These are phyloP conservation scores for Origma solitaria DNA, from an alignment of 2,113 vertebrate species.

Conservation along the genomic window DNA sequence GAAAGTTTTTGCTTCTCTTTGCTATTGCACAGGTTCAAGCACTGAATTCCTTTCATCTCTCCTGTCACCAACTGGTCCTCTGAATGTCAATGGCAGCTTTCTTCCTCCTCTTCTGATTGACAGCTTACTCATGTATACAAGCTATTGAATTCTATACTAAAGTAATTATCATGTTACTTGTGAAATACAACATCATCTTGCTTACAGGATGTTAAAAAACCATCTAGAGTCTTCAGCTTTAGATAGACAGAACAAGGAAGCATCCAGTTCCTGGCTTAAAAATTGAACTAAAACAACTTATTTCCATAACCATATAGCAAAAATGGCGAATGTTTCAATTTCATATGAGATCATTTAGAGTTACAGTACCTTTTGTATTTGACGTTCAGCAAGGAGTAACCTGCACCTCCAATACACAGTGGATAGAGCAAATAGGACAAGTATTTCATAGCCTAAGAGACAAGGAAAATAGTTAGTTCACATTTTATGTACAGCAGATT, in stretches of 20 bases:
- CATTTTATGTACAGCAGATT: neutral
- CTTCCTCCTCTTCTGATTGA: neutral
- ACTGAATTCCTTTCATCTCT: neutral
- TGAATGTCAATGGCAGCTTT: neutral
- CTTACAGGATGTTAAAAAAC: neutral
- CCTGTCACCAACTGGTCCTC: neutral
- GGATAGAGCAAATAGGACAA: constrained; percentile 92
- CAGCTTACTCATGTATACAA: neutral
- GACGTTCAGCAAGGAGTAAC: constrained; percentile 88
- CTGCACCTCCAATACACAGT: constrained; percentile 87
- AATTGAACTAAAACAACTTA: neutral
- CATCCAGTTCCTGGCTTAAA: neutral
- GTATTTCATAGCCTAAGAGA: constrained; percentile 85
- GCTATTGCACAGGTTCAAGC: neutral
- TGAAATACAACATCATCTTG: neutral
- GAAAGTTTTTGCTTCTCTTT: neutral
- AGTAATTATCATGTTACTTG: neutral
- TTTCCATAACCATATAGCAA: neutral
- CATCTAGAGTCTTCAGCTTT: neutral
- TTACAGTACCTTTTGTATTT: constrained; percentile 89
- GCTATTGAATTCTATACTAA: neutral
- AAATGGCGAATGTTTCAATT: neutral
- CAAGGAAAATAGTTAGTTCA: neutral
- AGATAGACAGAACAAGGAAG: neutral
- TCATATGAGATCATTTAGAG: neutral